phyloP scores from a whole-genome alignment of 2,797 vertebrate species.

The Parauchenoglanis punctatus region DNA sequence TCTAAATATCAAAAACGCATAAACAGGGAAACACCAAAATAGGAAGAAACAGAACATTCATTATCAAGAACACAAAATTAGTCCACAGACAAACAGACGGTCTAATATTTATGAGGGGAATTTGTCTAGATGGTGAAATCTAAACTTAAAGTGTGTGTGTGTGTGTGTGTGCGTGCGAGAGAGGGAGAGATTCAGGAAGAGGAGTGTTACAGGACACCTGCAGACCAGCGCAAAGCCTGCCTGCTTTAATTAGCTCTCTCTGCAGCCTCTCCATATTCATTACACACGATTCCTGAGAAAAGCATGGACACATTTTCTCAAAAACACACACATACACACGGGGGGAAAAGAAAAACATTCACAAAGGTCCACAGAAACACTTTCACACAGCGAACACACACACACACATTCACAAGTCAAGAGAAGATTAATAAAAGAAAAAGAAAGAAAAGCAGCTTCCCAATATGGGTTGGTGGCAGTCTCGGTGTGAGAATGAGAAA shows the following conservation, averaged over 20 bases:
- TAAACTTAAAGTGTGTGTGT: background rate
- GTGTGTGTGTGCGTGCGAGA: slow-evolving; percentile 39
- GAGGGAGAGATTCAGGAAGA: slow-evolving; percentile 17
- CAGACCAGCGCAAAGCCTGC: slow-evolving; percentile 53
- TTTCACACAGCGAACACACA: background rate
- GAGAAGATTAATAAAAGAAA: background rate
- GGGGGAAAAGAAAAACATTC: slow-evolving; percentile 32
- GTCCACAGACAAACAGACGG: background rate
- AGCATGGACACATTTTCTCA: slow-evolving; percentile 45
- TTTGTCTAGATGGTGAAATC: slow-evolving; percentile 2
- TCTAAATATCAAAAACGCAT: background rate
- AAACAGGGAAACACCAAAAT: background rate
- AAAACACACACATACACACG: slow-evolving; percentile 30
- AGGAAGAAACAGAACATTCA: background rate
- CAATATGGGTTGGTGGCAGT: slow-evolving; percentile 11
- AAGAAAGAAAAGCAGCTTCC: slow-evolving; percentile 11
- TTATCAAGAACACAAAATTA: background rate
- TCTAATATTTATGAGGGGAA: background rate
- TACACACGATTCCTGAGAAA: slow-evolving; percentile 54
- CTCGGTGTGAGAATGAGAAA: slow-evolving; percentile 6
- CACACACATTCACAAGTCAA: background rate
- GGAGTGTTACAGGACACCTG: slow-evolving; percentile 57
- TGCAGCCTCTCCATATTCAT: slow-evolving; percentile 60
- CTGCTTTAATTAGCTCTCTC: slow-evolving; percentile 60
- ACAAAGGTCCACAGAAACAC: slow-evolving; percentile 35